Evolutionary conservation across 2,113 vertebrate species (phyloP), one percentile per base, ranked within the genome.

Genomic region (Laterallus jamaicensis): DNA sequence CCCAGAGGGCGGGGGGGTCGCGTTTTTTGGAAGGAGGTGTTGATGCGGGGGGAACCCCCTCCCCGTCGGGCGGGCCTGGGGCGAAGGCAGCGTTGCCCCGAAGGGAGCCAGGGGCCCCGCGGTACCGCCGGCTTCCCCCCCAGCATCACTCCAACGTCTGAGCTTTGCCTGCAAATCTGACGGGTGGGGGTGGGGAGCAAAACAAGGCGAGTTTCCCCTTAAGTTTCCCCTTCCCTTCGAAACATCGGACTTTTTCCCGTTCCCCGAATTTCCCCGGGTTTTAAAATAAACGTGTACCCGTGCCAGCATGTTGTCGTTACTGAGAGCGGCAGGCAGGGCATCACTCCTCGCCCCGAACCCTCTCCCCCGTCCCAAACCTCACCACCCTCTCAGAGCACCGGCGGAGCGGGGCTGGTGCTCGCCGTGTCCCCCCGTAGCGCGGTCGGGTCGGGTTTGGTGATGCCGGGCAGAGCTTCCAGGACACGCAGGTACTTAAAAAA

Each of bases 401-500:
- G 12, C 39, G 17, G 26, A 35, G 68, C 60, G 1, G 55, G 70
- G 50, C 22, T 15, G 37, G 22, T 18, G 16, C 71, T 42, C 20
- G 5, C 64, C 42, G 14, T 0, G 42, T 21, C 76, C 71, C 32
- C 29, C 44, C 35, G 4, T 2, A 2, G 47, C 0, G 73, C 54
- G 15, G 39, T 12, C 13, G 13, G 26, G 42, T 19, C 31, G 56
- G 73, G 29, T 11, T 10, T 15, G 44, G 44, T 47, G 47, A 77
- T 18, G 14, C 58, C 31, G n/a, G 58, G 40, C 81, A 67, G 50
- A 59, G 76, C 56, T 37, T 11, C 91, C 76, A 7, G 31, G 37
- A 31, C n/a, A 12, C 0, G 15, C 15, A 1, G 2, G 4, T 21
- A 11, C 25, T 21, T 10, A 18, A 14, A 35, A 9, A 8, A 18